Evolutionary conservation across 2,797 vertebrate genomes (phyloP), one percentile per base, ranked within the genome.

Genomic region (Sebastes vulpes): DNA sequence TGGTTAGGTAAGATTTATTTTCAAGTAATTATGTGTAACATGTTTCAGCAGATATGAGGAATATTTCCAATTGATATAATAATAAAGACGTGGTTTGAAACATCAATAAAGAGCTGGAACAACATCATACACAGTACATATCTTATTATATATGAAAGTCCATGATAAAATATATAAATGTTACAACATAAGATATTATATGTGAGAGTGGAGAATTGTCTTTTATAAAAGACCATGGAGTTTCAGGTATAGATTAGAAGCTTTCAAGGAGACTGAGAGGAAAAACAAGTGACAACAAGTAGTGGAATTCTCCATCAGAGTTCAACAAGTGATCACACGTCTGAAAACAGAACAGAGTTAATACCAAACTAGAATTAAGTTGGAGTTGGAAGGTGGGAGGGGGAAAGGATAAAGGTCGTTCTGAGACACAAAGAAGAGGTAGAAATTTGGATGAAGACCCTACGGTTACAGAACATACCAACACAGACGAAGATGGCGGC

Each of bases 151-250:
- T 14, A 38, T 38, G 35, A 38, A 38, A 42, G 38, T 42, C 38
- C 0, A 16, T 42, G 0, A 6, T 42, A 42, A 42, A 42, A 42
- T 42, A 42, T 42, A 42, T 42, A 0, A 0, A 42, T 42, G 38
- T 42, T 42, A 42, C 3, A 16, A 42, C 14, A 42, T 0, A 42
- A 42, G 38, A 16, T 42, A 42, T 16, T 42, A 42, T 42, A 42
- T 42, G 38, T 46, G 38, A 1, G 38, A 16, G 18, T 58, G 4
- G 9, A 31, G 18, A 0, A 31, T 29, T 12, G 12, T 60, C 5
- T 60, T 60, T 14, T 20, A 6, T 60, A 60, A 21, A 31, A 21
- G n/a, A 32, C 1, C 38, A 46, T 46, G 14, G 38, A 16, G 14
- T 46, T 6, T 46, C 38, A 46, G 38, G 38, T 46, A 46, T 46